Conservation (phyloP, 2,888 invertebrate species). For the Cartodere bifasciata region DNA sequence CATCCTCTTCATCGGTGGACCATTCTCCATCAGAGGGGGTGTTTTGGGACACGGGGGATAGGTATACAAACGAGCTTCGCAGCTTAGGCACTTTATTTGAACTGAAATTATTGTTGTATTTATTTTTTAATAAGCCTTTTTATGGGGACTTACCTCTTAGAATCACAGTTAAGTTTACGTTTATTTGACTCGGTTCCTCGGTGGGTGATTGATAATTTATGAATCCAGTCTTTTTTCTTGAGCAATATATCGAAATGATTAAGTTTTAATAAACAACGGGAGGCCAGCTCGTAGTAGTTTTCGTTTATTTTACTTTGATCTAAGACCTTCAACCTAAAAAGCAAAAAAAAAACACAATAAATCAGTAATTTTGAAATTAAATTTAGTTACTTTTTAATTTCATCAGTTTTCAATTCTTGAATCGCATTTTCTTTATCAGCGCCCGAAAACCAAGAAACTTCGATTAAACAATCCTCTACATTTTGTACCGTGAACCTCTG, state of each 20-base stretch:
- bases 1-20: constrained; percentile 33
- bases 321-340: constrained; percentile 57
- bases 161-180: constrained; percentile 22
- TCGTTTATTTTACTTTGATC: constrained; percentile 83
- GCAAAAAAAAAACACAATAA: constrained; percentile 7
- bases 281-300: constrained; percentile 80
- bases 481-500: constrained; percentile 64
- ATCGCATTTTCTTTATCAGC: constrained; percentile 47
- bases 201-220: constrained; percentile 38
- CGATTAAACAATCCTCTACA: constrained; percentile 67
- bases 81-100: constrained; percentile 17
- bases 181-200: constrained; percentile 27
- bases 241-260: constrained; percentile 61
- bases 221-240: constrained; percentile 67
- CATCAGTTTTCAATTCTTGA: constrained; percentile 62
- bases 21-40: constrained; percentile 25
- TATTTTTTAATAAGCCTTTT: too few relatives aligned
- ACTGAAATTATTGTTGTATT: constrained; percentile 10
- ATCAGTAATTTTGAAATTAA: constrained; percentile 1
- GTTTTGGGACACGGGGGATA: background rate
- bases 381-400: constrained; percentile 48
- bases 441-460: constrained; percentile 68
- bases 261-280: constrained; percentile 72
- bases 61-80: constrained; percentile 15
- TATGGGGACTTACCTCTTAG: constrained; percentile 20